phyloP scores from a whole-genome alignment of 2,888 invertebrate species.

The Odontocolon sp. region DNA sequence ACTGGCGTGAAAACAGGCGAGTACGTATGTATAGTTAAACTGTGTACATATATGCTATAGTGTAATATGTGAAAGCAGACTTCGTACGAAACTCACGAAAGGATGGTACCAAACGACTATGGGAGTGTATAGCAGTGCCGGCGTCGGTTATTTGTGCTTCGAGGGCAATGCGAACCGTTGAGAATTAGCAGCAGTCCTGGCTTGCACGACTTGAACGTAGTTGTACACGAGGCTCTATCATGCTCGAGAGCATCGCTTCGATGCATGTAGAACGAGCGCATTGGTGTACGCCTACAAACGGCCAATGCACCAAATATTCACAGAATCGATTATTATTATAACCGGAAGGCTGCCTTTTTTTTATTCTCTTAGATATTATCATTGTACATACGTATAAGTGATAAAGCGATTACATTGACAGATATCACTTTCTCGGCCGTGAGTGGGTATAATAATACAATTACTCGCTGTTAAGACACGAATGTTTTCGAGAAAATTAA shows the following conservation, averaged over 20 bases:
- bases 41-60: slow-evolving; percentile 7
- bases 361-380: not conserved
- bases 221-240: slow-evolving; percentile 40
- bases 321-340: slow-evolving; percentile 57
- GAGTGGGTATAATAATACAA: too few species aligned
- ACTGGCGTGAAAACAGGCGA: slow-evolving; percentile 32
- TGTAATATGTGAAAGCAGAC: slow-evolving; percentile 59
- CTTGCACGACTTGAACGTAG: slow-evolving; percentile 17
- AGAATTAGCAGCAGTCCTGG: slow-evolving; percentile 63
- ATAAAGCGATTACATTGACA: too few species aligned
- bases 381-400: not conserved
- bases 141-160: slow-evolving; percentile 65
- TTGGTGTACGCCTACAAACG: slow-evolving; percentile 40
- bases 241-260: slow-evolving; percentile 57
- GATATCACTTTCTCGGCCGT: too few species aligned
- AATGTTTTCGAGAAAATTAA: too few species aligned
- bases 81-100: slow-evolving; percentile 63
- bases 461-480: too few species aligned
- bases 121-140: slow-evolving; percentile 45
- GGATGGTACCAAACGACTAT: slow-evolving; percentile 57
- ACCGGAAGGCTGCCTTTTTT: slow-evolving; percentile 43
- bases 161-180: slow-evolving; percentile 64
- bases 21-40: slow-evolving; percentile 4
- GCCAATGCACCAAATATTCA: slow-evolving; percentile 58
- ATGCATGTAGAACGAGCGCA: slow-evolving; percentile 40